These are phyloP conservation scores for Synanthedon andrenaeformis DNA, from an alignment of 2,888 invertebrate genomes.

Conservation along the genomic window DNA sequence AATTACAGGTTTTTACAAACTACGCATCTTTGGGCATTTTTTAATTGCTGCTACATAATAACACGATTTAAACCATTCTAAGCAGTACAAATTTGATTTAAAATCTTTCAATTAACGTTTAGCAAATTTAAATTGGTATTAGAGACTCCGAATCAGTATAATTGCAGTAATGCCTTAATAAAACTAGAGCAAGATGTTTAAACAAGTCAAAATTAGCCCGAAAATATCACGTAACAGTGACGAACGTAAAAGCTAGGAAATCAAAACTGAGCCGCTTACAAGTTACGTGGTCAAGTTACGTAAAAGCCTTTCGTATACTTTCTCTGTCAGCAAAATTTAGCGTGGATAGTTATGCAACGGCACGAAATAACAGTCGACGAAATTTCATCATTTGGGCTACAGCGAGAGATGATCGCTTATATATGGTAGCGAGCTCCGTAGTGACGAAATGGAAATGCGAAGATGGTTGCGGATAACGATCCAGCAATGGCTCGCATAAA, in stretches of 20 bases:
- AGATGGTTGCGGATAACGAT: conserved; percentile 12
- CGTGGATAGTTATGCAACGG: conserved; percentile 54
- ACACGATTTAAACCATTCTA: too few relatives aligned
- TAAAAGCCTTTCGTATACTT: conserved; percentile 68
- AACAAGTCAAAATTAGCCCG: conserved; percentile 35
- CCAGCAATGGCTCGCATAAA: background rate
- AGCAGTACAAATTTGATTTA: background rate
- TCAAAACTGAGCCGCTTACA: conserved; percentile 59
- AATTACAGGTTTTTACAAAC: too few relatives aligned
- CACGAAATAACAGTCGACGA: conserved; percentile 63
- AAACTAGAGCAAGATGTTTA: conserved; percentile 23
- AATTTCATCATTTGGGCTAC: conserved; percentile 63
- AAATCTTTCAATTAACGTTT: background rate
- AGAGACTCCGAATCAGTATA: background rate
- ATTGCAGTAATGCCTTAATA: background rate
- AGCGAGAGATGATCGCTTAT: conserved; percentile 39
- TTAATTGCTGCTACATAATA: too few relatives aligned
- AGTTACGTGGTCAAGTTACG: conserved; percentile 59
- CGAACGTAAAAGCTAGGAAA: conserved; percentile 65
- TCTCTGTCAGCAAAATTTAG: conserved; percentile 70
- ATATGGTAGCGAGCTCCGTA: conserved; percentile 34
- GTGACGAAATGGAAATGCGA: conserved; percentile 51
- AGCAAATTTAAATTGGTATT: background rate
- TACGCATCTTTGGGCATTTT: too few relatives aligned
- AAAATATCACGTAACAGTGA: conserved; percentile 55